A percentile compares a stretch with the other conserved stretches of the same genome.
Conservation (phyloP, 2,888 invertebrate species). For the Andrena camellia region DNA sequence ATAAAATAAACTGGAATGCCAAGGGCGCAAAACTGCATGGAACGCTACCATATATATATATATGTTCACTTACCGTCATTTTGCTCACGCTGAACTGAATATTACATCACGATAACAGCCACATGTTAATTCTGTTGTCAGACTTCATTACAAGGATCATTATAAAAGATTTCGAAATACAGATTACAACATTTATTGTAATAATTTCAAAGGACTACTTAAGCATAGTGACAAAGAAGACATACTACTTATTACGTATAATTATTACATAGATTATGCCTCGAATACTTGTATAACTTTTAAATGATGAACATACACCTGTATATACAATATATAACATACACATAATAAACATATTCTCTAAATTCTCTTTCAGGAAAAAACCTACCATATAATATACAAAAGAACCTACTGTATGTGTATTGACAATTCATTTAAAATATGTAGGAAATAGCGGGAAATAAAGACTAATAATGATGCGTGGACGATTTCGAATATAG, state of each 20-base stretch:
- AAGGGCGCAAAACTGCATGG: too few relatives aligned
- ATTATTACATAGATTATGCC: slow-evolving; percentile 8
- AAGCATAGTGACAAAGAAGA: neutral
- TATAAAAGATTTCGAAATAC: too few relatives aligned
- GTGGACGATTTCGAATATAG: slow-evolving; percentile 30
- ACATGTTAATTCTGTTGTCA: too few relatives aligned
- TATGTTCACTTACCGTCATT: too few relatives aligned
- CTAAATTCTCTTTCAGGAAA: neutral
- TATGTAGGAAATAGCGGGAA: slow-evolving; percentile 32
- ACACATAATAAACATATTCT: neutral
- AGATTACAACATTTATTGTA: too few relatives aligned
- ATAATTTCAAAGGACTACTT: slow-evolving; percentile 1
- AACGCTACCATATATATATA: too few relatives aligned
- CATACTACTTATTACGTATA: slow-evolving; percentile 15
- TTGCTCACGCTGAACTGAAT: too few relatives aligned
- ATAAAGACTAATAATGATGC: slow-evolving; percentile 31
- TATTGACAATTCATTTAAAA: slow-evolving; percentile 30
- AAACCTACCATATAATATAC: slow-evolving; percentile 1
- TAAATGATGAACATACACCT: too few relatives aligned
- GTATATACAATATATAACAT: neutral
- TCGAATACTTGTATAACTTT: too few relatives aligned
- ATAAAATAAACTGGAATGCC: too few relatives aligned
- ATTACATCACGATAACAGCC: too few relatives aligned
- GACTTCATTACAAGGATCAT: too few relatives aligned
- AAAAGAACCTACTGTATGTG: neutral